A percentile compares a stretch with the other conserved stretches of the same genome.
These are phyloP conservation scores for Melanogrammus aeglefinus DNA, from an alignment of 2,797 vertebrate species.

Conservation along the genomic window DNA sequence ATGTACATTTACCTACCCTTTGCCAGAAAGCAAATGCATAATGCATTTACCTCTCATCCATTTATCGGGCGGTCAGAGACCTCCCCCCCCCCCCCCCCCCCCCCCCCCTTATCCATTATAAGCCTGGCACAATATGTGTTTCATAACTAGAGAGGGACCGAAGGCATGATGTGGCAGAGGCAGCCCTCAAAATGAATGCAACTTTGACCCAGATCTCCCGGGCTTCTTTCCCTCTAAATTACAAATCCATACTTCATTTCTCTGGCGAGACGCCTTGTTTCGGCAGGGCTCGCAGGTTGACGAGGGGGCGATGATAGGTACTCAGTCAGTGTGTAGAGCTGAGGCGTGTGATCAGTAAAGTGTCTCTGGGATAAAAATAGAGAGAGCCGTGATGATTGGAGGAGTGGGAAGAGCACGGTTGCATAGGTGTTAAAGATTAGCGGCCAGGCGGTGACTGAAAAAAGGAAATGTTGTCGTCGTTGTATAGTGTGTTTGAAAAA, in stretches of 20 bases:
- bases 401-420: conserved; percentile 11
- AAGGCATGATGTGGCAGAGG: conserved; percentile 49
- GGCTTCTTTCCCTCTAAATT: conserved; percentile 63
- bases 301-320: conserved; percentile 52
- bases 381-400: conserved; percentile 39
- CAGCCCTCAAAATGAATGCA: conserved; percentile 63
- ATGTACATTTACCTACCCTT: too few relatives aligned
- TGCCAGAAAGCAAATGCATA: too few relatives aligned
- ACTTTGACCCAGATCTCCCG: conserved; percentile 71
- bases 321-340: conserved; percentile 56
- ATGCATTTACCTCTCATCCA: too few relatives aligned
- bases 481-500: conserved; percentile 1
- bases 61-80: too few relatives aligned
- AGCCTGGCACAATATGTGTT: conserved; percentile 55
- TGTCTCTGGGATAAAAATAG: conserved; percentile 21
- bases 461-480: too few relatives aligned
- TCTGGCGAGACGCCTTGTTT: conserved; percentile 62
- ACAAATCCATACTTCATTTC: conserved; percentile 79
- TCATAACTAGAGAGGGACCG: conserved; percentile 55
- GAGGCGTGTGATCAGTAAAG: conserved; percentile 40
- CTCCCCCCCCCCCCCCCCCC: too few relatives aligned
- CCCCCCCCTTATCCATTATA: conserved; percentile 49
- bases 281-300: conserved; percentile 46
- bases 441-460: conserved; percentile 19
- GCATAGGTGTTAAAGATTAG: conserved; percentile 31